phyloP scores from a whole-genome alignment of 2,888 invertebrate genomes.

The Eretmocerus hayati region DNA sequence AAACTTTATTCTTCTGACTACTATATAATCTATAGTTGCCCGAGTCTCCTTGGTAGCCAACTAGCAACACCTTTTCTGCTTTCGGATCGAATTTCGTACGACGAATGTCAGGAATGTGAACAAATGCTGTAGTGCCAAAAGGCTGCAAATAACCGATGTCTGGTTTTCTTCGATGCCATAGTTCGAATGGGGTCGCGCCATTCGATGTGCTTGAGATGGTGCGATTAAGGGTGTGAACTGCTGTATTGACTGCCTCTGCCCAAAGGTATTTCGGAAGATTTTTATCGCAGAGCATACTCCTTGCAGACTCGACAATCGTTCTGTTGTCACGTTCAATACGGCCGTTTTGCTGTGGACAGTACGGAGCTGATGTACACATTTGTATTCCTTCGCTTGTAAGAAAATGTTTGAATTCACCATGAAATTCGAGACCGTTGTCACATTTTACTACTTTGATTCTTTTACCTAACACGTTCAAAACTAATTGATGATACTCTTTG shows the following conservation, averaged over 20 bases:
- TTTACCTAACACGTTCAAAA: constrained; percentile 9
- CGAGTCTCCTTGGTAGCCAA: constrained; percentile 7
- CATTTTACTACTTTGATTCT: constrained; percentile 7
- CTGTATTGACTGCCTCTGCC: constrained; percentile 10
- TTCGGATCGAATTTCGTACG: constrained; percentile 1
- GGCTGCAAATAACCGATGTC: not conserved
- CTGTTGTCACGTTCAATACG: not conserved
- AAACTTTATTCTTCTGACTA: too few species aligned
- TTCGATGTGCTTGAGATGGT: not conserved
- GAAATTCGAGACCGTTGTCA: constrained; percentile 16
- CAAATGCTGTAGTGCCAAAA: constrained; percentile 5
- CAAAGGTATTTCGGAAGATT: too few species aligned
- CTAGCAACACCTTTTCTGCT: not conserved
- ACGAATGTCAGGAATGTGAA: not conserved
- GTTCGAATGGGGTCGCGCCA: constrained; percentile 2
- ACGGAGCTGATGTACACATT: constrained; percentile 18
- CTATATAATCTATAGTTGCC: constrained; percentile 9
- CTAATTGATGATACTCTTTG: not conserved
- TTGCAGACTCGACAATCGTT: not conserved
- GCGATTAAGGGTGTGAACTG: constrained; percentile 1
- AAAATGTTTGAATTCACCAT: constrained; percentile 5
- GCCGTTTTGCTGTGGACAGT: constrained; percentile 19
- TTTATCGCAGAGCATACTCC: not conserved
- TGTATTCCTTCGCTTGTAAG: constrained; percentile 6
- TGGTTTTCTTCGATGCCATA: constrained; percentile 2